Base-by-base conservation (phyloP, 2,888 invertebrate genomes). In the Nomada fucata region DNA sequence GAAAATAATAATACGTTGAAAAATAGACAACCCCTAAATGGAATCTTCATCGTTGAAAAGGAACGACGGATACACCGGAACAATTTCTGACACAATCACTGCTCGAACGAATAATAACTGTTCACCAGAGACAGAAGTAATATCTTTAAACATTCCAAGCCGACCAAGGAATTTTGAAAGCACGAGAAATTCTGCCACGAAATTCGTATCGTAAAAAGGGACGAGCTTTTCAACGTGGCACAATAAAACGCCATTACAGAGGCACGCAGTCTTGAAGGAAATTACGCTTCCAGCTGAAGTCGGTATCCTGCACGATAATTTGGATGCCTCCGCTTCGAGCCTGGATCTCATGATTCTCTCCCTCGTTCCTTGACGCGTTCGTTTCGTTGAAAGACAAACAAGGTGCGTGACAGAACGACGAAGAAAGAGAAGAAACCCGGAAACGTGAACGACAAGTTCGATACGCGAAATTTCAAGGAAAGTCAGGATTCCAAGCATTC, bases 381-480 rank as follows among this genome's bases (percentile, higher is more conserved):
- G 5, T 47, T 18, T 15, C 20, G 23, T 7, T 10, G 26, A 9
- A 23, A 15, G 18, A 20, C 2, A 5, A 5, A 15, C 11, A 44
- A 63, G 15, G 23, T 7, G 0, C 36, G 20, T 5, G 20, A 63
- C 7, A 15, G 9, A 0, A 18, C 15, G 42, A 18, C 29, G 36
- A 11, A 29, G n/a, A 9, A n/a, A 47, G 44, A 44, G 26, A 47
- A 47, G 20, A 47, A 57, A 73, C 47, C 65, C 65, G 73, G 57
- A 65, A 73, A 55, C 4, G 3, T 5, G 20, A 13, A 15, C 18
- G 29, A 63, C 9, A 15, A 7, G 44, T 4, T 7, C n/a, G 29
- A 53, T 23, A 20, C 61, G 71, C 47, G 18, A 65, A 61, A 75
- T 52, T 61, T 42, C 26, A 71, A 52, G 26, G 57, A 64, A 53